Percentiles rank a stretch among this genome's conserved stretches.
Evolutionary conservation across 2,797 vertebrate species (phyloP).

Genomic region (Alectoris magna): DNA sequence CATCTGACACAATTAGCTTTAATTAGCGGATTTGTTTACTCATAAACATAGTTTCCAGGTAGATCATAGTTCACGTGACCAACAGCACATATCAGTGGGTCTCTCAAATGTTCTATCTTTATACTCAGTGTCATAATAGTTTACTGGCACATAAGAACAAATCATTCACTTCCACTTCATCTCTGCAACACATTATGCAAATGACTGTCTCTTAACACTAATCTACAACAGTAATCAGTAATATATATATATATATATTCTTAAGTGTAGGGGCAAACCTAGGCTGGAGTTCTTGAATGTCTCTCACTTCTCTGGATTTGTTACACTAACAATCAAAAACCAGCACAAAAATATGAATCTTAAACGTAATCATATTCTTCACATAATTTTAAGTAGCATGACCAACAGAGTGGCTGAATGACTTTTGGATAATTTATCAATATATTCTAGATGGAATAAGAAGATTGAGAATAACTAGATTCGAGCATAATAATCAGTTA

Average conservation of each 20-base stretch:
- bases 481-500: not conserved
- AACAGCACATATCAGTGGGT: not conserved
- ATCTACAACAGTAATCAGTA: not conserved
- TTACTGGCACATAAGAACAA: not conserved
- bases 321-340: not conserved
- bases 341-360: not conserved
- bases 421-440: constrained; percentile 6
- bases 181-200: not conserved
- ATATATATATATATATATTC: not conserved
- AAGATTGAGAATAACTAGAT: not conserved
- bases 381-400: not conserved
- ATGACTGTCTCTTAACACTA: not conserved
- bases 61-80: not conserved
- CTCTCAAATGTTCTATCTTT: constrained; percentile 16
- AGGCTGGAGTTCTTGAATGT: not conserved
- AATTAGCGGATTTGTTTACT: constrained; percentile 50
- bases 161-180: not conserved
- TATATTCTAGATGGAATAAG: constrained; percentile 2
- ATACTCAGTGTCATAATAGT: not conserved
- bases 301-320: not conserved
- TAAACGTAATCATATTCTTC: not conserved
- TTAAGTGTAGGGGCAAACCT: not conserved
- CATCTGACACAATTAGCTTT: constrained; percentile 29
- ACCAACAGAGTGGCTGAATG: not conserved
- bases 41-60: not conserved